Evolutionary conservation across 1,140 invertebrate genomes (phyloP), one percentile per base, ranked within the genome.

Genomic region (Lycorma delicatula): DNA sequence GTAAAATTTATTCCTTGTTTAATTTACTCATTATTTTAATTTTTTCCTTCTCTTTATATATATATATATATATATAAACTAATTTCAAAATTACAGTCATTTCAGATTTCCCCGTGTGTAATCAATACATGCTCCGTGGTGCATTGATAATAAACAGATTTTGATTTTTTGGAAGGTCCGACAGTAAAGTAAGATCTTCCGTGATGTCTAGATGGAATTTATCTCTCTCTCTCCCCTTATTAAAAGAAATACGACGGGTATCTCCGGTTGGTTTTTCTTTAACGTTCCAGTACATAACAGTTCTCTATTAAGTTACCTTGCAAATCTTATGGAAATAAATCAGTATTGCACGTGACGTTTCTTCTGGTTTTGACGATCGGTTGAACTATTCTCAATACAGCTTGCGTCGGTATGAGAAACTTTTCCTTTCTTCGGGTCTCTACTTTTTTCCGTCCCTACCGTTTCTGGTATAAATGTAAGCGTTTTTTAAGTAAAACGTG

Each of bases 71-170:
- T n/a, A n/a, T n/a, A n/a, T n/a, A n/a, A n/a, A n/a, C n/a, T n/a
- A n/a, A n/a, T n/a, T n/a, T n/a, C n/a, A n/a, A n/a, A n/a, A n/a
- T n/a, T 22, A 67, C 68, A 22, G 72, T 70, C 7, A 73, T 71
- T 56, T 70, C 65, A 20, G 69, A 67, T 64, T 72, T 70, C 28
- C 61, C 34, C 64, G 13, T 67, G n/a, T 20, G 22, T n/a, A 50
- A 51, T 65, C 58, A 48, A 16, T 44, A 20, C 54, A n/a, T 41
- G 26, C 26, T 44, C 23, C 29, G 47, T 65, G 58, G 46, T 69
- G 67, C 65, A 67, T 66, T 1, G 60, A 53, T 16, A 64, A 68
- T 12, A 66, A 11, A 68, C 63, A 28, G 62, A 31, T 57, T 66
- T 70, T 20, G 41, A 44, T 54, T 61, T 59, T 58, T 63, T 68